Base-by-base conservation (phyloP, 30 jellyfish, hydroid and myxozoan species). In the Hydractinia echinata region DNA sequence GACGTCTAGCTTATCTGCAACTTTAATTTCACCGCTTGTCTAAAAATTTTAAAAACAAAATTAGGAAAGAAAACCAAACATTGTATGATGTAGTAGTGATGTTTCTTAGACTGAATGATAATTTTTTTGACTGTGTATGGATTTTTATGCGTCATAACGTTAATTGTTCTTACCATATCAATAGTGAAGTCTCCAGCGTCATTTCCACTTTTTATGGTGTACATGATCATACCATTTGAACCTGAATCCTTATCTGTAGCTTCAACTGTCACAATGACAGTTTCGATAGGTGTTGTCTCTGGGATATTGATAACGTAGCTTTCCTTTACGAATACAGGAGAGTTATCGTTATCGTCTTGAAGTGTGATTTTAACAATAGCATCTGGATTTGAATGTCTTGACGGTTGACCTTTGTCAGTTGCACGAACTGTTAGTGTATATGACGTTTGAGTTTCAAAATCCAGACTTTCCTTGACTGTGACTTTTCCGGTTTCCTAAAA, bases 261-360 rank as follows among this genome's bases (percentile, higher is more conserved):
- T 14, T 13, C 49, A 13, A 86, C 76, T 5, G 55, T 54, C 51
- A 58, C 44, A 21, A 89, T 53, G 16, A 55, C 44, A 18, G 66
- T 39, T 48, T 89, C 97, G 55, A 89, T 62, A 14, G 84, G 54
- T 5, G 91, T 84, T 62, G 51, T 70, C 49, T 89, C 96, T 20
- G 77, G 76, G 20, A 89, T 50, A 4, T 85, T 61, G 14, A 84
- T 85, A 39, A 13, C 54, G 49, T 69, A 79, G 19, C 66, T 79
- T 48, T 84, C 54, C 53, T 50, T 76, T 18, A 77, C 86, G 60
- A 89, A 89, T 14, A 74, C 69, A 55, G 96, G 96, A 39, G 79
- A 51, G 84, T 89, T 89, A 70, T 89, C 96, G 79, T 89, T 89
- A 62, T 83, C 94, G 67, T 89, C 96, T 62, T 80, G 83, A 21